phyloP scores from a whole-genome alignment of 2,113 vertebrate genomes.

The Saguinus midas region DNA sequence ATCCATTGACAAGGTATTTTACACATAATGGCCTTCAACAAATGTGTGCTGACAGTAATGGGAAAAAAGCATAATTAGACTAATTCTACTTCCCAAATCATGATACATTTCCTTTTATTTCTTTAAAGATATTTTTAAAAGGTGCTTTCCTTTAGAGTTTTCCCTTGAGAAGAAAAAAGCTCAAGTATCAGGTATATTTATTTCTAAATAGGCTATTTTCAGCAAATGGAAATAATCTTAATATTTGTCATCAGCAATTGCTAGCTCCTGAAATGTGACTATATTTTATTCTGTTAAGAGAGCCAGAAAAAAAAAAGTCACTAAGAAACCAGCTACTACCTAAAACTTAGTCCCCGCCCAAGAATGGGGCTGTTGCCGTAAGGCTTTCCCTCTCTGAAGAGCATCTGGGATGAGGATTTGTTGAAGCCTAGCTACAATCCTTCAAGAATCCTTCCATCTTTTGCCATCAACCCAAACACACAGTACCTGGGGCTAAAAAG shows the following conservation, averaged over 20 bases:
- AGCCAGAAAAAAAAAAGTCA: neutral
- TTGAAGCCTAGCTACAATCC: neutral
- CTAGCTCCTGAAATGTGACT: neutral
- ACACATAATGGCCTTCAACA: neutral
- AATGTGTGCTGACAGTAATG: neutral
- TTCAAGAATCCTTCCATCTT: neutral
- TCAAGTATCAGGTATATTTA: neutral
- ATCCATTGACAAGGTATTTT: neutral
- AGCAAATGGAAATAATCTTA: neutral
- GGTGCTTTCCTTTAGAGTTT: neutral
- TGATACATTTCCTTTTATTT: conserved; percentile 2
- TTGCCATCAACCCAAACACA: neutral
- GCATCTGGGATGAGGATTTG: neutral
- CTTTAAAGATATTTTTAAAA: neutral
- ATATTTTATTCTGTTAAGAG: neutral
- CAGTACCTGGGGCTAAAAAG: neutral
- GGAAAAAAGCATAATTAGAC: neutral
- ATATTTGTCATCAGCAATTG: neutral
- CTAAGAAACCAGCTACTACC: neutral
- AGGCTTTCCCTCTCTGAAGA: neutral
- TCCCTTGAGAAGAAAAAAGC: conserved; percentile 1
- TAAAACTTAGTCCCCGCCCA: neutral
- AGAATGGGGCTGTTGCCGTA: neutral
- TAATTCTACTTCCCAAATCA: neutral
- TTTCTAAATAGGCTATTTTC: neutral